Conservation (phyloP, 2,113 vertebrate species). For the Oenanthe oenanthe region DNA sequence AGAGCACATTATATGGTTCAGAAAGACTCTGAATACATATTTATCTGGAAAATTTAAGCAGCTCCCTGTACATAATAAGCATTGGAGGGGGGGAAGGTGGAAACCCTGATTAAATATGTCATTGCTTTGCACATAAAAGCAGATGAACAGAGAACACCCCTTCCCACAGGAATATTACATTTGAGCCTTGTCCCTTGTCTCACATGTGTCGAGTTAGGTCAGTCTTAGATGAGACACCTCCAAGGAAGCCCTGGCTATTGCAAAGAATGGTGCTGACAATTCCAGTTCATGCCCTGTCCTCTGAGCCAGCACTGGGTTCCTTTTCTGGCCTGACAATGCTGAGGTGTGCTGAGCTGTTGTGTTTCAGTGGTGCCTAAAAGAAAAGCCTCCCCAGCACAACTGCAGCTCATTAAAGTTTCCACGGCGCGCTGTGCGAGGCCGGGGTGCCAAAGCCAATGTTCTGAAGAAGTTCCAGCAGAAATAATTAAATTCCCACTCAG, state of each 20-base stretch:
- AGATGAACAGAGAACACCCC: not conserved
- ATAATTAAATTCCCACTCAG: conserved; percentile 32
- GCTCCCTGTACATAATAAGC: not conserved
- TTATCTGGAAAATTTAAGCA: conserved; percentile 31
- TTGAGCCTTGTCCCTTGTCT: not conserved
- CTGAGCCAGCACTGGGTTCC: not conserved
- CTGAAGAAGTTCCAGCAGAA: conserved; percentile 58
- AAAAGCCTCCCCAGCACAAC: not conserved
- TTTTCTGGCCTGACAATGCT: not conserved
- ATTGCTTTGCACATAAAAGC: not conserved
- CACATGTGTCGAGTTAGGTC: not conserved
- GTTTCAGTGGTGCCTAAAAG: not conserved
- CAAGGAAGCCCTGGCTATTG: not conserved
- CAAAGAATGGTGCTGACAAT: not conserved
- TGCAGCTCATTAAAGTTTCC: conserved; percentile 20
- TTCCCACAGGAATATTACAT: not conserved
- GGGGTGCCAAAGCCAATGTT: conserved; percentile 39
- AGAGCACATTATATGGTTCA: conserved; percentile 13
- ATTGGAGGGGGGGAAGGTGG: not conserved
- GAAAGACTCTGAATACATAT: conserved; percentile 13
- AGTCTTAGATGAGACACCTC: not conserved
- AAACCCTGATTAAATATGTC: conserved; percentile 11
- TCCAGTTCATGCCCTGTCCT: not conserved
- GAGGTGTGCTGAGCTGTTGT: conserved; percentile 1
- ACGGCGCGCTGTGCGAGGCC: not conserved